phyloP scores from a whole-genome alignment of 2,888 invertebrate species.

The Oxycera nigricornis region DNA sequence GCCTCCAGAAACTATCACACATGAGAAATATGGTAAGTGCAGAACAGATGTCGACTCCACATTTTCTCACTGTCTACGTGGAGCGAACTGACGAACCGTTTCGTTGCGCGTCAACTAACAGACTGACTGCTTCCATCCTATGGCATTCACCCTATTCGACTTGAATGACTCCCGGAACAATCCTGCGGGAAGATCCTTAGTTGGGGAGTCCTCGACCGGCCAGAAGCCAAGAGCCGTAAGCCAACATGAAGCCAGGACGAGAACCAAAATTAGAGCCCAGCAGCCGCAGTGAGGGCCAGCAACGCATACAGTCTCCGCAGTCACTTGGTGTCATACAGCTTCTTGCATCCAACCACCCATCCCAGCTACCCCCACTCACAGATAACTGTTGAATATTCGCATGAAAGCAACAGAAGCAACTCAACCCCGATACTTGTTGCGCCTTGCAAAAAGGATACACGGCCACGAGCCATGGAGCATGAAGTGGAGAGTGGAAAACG shows the following conservation, averaged over 20 bases:
- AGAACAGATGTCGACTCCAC: constrained; percentile 31
- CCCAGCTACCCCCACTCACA: not conserved
- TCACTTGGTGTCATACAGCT: constrained; percentile 19
- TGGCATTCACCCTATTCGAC: constrained; percentile 51
- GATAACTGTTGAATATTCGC: not conserved
- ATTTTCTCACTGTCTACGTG: constrained; percentile 10
- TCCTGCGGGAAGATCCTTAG: constrained; percentile 34
- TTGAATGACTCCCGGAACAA: constrained; percentile 38
- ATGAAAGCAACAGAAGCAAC: not conserved
- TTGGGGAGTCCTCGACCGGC: constrained; percentile 7
- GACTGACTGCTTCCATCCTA: constrained; percentile 56
- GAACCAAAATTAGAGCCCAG: constrained; percentile 29
- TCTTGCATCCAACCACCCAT: constrained; percentile 1
- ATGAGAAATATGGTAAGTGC: not conserved
- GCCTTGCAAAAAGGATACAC: constrained; percentile 28
- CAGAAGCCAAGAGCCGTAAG: constrained; percentile 29
- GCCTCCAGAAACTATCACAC: constrained; percentile 2
- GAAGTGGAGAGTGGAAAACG: constrained; percentile 23
- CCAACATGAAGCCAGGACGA: constrained; percentile 32
- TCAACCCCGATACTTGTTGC: constrained; percentile 30
- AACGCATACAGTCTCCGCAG: constrained; percentile 28
- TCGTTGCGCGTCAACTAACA: constrained; percentile 61
- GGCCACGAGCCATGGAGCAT: not conserved
- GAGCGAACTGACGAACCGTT: constrained; percentile 56
- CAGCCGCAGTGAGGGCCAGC: constrained; percentile 17